A percentile compares a stretch with the other conserved stretches of the same genome.
Conservation (phyloP, 1,140 invertebrate species). For the Conopomorpha cramerella region DNA sequence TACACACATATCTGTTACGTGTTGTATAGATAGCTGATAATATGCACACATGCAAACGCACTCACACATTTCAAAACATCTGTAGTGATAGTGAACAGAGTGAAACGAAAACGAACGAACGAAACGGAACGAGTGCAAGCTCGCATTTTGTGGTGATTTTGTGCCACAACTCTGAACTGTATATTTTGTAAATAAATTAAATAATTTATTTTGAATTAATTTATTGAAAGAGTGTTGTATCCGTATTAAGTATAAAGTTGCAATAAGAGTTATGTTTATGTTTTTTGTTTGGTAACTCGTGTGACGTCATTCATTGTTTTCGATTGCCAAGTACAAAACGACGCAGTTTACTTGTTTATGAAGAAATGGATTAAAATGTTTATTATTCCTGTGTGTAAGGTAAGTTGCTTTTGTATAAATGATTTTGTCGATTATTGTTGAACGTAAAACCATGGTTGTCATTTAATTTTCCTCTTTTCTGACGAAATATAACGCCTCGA, state of each 20-base stretch:
- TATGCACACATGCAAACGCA: neutral
- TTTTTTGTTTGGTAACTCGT: slow-evolving; percentile 31
- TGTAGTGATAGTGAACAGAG: slow-evolving; percentile 43
- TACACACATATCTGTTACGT: no score
- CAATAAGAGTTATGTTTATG: slow-evolving; percentile 20
- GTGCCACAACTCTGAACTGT: no score
- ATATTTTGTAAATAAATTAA: slow-evolving; percentile 40
- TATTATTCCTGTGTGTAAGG: slow-evolving; percentile 49
- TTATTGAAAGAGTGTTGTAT: no score
- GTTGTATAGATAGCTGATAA: neutral
- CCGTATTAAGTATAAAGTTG: slow-evolving; percentile 18
- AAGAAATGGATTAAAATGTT: slow-evolving; percentile 57
- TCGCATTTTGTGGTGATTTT: no score
- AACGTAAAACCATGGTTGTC: neutral
- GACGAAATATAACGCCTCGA: no score
- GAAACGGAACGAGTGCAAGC: no score
- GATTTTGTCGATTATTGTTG: slow-evolving; percentile 4
- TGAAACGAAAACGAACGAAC: no score
- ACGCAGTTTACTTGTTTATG: slow-evolving; percentile 54
- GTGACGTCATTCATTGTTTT: slow-evolving; percentile 60
- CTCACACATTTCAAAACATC: slow-evolving; percentile 18
- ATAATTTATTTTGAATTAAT: slow-evolving; percentile 31
- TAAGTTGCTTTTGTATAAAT: slow-evolving; percentile 17
- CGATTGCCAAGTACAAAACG: slow-evolving; percentile 50
- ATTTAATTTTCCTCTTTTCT: slow-evolving; percentile 3